Percentiles rank a stretch among this genome's conserved stretches.
These are phyloP conservation scores for Cosmorhoe ocellata DNA, from an alignment of 2,888 invertebrate genomes.

Conservation along the genomic window DNA sequence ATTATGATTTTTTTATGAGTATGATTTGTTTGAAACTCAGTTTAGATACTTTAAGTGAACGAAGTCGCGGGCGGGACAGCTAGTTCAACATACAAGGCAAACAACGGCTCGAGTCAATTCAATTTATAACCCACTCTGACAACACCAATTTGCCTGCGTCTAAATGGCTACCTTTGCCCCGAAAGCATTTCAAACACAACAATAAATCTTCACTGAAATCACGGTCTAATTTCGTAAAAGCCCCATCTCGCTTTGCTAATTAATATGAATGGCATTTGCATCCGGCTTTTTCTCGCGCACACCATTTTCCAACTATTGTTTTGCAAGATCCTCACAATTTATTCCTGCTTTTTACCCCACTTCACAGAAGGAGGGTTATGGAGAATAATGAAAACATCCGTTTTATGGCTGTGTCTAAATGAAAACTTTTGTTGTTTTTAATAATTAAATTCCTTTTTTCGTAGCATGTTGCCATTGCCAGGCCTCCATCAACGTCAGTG, in stretches of 20 bases:
- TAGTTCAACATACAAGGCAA: too few relatives aligned
- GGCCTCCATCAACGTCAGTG: too few relatives aligned
- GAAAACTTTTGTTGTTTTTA: slow-evolving; percentile 55
- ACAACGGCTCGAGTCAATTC: slow-evolving; percentile 72
- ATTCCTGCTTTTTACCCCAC: slow-evolving; percentile 75
- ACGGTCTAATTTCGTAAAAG: slow-evolving; percentile 83
- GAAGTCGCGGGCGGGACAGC: too few relatives aligned
- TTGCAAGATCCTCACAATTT: slow-evolving; percentile 81
- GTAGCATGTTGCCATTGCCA: too few relatives aligned
- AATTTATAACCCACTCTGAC: slow-evolving; percentile 74
- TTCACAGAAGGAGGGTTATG: slow-evolving; percentile 68
- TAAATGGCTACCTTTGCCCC: slow-evolving; percentile 79
- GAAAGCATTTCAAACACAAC: slow-evolving; percentile 80
- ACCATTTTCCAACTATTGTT: slow-evolving; percentile 82
- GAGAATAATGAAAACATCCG: slow-evolving; percentile 68
- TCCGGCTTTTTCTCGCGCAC: slow-evolving; percentile 81
- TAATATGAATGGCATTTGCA: slow-evolving; percentile 83
- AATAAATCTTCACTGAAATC: slow-evolving; percentile 82
- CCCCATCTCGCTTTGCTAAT: slow-evolving; percentile 82
- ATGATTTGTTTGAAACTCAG: too few relatives aligned
- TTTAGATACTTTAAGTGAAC: too few relatives aligned
- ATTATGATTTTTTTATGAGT: too few relatives aligned
- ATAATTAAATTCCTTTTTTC: slow-evolving; percentile 23
- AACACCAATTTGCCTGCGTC: slow-evolving; percentile 74
- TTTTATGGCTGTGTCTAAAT: slow-evolving; percentile 60